Percentiles rank a stretch among this genome's conserved stretches.
These are phyloP conservation scores for Albula goreensis DNA, from an alignment of 2,113 vertebrate genomes.

Conservation along the genomic window DNA sequence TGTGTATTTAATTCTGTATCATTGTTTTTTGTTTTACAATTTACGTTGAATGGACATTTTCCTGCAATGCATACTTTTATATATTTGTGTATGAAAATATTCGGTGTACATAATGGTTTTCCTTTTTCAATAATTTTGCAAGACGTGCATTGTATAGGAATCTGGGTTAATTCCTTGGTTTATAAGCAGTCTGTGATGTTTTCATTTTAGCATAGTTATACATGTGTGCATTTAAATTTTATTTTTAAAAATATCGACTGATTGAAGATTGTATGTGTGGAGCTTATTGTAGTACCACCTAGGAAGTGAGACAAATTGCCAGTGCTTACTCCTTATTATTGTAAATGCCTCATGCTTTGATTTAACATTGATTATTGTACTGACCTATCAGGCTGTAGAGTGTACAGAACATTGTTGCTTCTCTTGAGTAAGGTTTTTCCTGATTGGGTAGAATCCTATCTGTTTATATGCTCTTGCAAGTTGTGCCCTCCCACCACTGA, in stretches of 20 bases:
- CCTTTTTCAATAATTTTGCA: background rate
- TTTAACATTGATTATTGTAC: background rate
- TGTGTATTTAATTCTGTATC: background rate
- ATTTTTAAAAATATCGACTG: constrained; percentile 4
- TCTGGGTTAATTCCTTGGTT: constrained; percentile 8
- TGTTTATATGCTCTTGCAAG: background rate
- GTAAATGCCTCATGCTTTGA: background rate
- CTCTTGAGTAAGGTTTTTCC: background rate
- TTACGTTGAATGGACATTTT: background rate
- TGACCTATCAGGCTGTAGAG: background rate
- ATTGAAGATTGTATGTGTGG: background rate
- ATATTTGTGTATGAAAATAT: background rate
- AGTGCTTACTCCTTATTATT: background rate
- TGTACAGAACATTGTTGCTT: background rate
- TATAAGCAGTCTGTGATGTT: constrained; percentile 18
- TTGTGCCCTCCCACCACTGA: background rate
- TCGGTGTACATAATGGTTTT: background rate
- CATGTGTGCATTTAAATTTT: constrained; percentile 12
- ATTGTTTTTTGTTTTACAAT: background rate
- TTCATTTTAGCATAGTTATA: constrained; percentile 6
- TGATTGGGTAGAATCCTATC: background rate
- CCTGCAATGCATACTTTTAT: background rate
- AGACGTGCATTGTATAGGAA: background rate
- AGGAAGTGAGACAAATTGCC: background rate
- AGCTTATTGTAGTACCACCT: background rate